Percentiles rank a stretch among this genome's conserved stretches.
These are phyloP conservation scores for Drosophila watanabei DNA, from an alignment of 1,140 invertebrate genomes.

Conservation along the genomic window DNA sequence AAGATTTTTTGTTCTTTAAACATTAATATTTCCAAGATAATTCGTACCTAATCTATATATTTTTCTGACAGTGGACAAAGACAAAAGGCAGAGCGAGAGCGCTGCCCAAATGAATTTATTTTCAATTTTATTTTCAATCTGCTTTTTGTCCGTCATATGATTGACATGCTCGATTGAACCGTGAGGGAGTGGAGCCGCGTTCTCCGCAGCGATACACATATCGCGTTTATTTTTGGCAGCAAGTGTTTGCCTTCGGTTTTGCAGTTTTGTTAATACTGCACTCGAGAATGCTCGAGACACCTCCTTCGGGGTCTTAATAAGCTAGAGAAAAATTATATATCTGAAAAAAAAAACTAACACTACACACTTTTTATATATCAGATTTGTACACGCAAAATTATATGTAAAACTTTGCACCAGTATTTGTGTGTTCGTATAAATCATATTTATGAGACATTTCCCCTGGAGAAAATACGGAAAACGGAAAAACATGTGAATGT, in stretches of 20 bases:
- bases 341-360: not conserved
- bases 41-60: no score
- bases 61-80: constrained; percentile 20
- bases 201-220: constrained; percentile 24
- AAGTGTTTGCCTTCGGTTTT: constrained; percentile 49
- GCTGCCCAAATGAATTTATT: constrained; percentile 45
- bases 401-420: not conserved
- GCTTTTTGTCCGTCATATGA: constrained; percentile 50
- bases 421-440: constrained; percentile 26
- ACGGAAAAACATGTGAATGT: constrained; percentile 38
- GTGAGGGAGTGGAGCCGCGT: constrained; percentile 11
- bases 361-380: constrained; percentile 26
- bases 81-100: constrained; percentile 16
- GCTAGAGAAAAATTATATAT: not conserved
- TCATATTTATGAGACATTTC: constrained; percentile 57
- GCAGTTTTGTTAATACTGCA: constrained; percentile 58
- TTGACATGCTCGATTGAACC: constrained; percentile 53
- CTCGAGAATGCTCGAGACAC: constrained; percentile 33
- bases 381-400: constrained; percentile 44
- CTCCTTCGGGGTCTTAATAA: constrained; percentile 27
- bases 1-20: no score
- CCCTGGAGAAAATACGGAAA: constrained; percentile 38
- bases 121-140: constrained; percentile 51
- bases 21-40: no score
- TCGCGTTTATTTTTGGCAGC: constrained; percentile 49